Conservation (phyloP, 2,113 vertebrate genomes). For the Hystrix brachyura region DNA sequence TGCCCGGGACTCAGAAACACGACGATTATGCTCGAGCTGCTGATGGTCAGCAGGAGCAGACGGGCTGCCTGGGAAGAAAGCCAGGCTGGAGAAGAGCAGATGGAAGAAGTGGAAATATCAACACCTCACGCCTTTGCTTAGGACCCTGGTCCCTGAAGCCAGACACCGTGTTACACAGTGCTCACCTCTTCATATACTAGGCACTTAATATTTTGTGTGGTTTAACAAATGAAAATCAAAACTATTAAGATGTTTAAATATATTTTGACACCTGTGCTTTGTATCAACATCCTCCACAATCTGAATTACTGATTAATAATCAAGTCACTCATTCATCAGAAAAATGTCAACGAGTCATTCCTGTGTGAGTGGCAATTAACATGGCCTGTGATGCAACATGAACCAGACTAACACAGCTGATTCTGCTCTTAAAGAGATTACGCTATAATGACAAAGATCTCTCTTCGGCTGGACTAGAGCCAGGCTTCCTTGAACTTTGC, state of each 20-base stretch:
- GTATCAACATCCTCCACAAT: neutral
- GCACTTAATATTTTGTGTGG: neutral
- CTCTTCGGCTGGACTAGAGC: neutral
- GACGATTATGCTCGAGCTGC: neutral
- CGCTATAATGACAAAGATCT: neutral
- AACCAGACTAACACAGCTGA: neutral
- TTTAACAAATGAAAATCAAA: neutral
- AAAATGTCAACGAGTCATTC: neutral
- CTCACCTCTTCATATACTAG: neutral
- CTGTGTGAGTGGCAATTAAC: neutral
- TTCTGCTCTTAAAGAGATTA: neutral
- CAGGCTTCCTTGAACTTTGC: neutral
- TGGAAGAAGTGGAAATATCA: conserved; percentile 57
- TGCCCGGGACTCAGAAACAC: neutral
- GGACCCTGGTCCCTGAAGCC: neutral
- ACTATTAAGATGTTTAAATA: neutral
- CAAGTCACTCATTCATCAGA: neutral
- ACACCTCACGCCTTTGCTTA: neutral
- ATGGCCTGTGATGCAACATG: neutral
- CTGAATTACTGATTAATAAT: neutral
- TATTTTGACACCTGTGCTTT: neutral
- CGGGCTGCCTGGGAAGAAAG: conserved; percentile 42
- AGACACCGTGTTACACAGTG: neutral
- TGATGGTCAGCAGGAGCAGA: conserved; percentile 33
- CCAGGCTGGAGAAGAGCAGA: conserved; percentile 51